Evolutionary conservation across 2,888 invertebrate genomes (phyloP).

Genomic region (Apamea monoglypha): DNA sequence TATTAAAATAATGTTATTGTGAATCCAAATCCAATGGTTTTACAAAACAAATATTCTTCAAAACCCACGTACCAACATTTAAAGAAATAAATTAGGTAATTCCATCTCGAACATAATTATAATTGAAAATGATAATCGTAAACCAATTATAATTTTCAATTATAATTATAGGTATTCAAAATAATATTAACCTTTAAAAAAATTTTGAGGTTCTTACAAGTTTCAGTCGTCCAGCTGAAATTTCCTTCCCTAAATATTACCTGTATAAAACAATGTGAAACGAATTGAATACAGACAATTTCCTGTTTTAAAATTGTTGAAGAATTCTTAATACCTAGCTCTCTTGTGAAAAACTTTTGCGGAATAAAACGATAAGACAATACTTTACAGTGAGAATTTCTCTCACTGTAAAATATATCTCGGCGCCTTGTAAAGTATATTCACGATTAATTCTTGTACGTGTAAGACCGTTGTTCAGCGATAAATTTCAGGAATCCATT

Average conservation of each 20-base stretch:
- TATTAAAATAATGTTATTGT: background rate
- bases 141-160: too few relatives aligned
- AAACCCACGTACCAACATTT: background rate
- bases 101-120: too few relatives aligned
- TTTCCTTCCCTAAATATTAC: constrained; percentile 1
- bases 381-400: constrained; percentile 16
- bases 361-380: background rate
- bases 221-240: background rate
- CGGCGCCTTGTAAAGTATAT: constrained; percentile 20
- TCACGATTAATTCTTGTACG: constrained; percentile 28
- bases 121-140: background rate
- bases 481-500: constrained; percentile 38
- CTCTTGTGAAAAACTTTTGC: constrained; percentile 1
- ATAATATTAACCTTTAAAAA: background rate
- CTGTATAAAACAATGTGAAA: background rate
- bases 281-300: constrained; percentile 2
- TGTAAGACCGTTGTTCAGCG: constrained; percentile 21
- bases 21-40: background rate
- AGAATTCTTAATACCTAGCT: background rate
- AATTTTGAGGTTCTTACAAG: too few relatives aligned
- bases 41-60: background rate
- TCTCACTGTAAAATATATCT: constrained; percentile 3
- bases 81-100: background rate
- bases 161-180: too few relatives aligned
- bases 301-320: background rate